Evolutionary conservation across 2,888 invertebrate species (phyloP), one percentile per base, ranked within the genome.

Genomic region (Amblyteles armatorius): DNA sequence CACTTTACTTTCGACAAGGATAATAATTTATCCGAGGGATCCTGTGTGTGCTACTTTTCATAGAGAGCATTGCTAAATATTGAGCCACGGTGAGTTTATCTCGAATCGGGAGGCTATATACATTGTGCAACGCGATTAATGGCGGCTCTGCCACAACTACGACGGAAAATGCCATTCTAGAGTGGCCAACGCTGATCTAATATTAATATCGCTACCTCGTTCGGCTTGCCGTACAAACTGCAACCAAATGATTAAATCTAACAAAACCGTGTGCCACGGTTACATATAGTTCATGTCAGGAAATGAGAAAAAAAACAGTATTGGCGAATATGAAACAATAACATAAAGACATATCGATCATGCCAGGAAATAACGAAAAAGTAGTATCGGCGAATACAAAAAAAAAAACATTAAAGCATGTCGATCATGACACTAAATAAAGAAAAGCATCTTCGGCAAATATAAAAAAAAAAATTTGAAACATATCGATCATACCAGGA

Each of bases 1-100:
- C 57, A 33, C 44, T 73, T 48, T 22, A 73, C 80, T 80, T 80
- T 80, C 67, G 55, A 80, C 67, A 29, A 67, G 57, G 26, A 72
- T 80, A 73, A 80, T 80, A 73, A 80, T 44, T 67, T 55, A 67
- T 73, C 73, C 73, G 67, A 80, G 55, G 67, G 80, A 80, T 55
- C 55, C 40, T 73, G 67, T 73, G 52, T 57, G 48, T 36, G 22
- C 36, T 72, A 55, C 63, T 65, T 19, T 72, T 50, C 65, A 72
- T 63, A 71, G 22, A 57, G 13, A 52, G 50, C 16, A 44, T 73
- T 80, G 73, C 73, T 73, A 80, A 73, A 80, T 80, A 80, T 80
- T 22, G 44, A 73, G 29, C 26, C 65, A 26, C 36, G 36, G 52
- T 40, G 79, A 71, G 50, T 26, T 79, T 65, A 40, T 50, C 79